Evolutionary conservation across 2,888 invertebrate genomes (phyloP), one percentile per base, ranked within the genome.

Genomic region (Cylloceria caligata): DNA sequence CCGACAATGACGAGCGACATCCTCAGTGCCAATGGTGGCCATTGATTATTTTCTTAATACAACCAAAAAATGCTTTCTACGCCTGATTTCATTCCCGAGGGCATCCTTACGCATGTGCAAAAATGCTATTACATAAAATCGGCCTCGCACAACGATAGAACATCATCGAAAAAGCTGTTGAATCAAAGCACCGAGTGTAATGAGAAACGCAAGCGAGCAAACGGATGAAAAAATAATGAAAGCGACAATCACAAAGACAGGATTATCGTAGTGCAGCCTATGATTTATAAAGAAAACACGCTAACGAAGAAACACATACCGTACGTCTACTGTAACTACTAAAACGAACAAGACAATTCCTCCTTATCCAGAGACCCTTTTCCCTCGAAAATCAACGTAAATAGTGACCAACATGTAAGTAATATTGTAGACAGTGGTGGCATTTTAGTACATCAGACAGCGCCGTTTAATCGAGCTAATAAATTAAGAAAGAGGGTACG

Each of bases 401-500:
- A 86, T 86, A 85, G 84, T 87, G 88, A 88, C 87, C 88, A 87
- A 89, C 84, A 87, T 80, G 82, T 81, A 83, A 69, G 76, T 80
- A 83, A 76, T 80, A 85, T 84, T 88, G 85, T 87, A 88, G 86
- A 88, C 87, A 90, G 88, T 90, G 90, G 89, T 89, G 89, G 88
- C 89, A 90, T 91, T 91, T 91, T 90, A 91, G 88, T 89, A 89
- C 88, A 90, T 90, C 89, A 88, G 90, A 92, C 91, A 89, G 90
- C 90, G 87, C 87, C 86, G 86, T 80, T 78, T 11, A 71, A 72
- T 78, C 57, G 71, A 78, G 65, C 78, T 72, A 68, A 65, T 69
- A 42, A 79, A 60, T 55, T 34, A 19, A 65, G 45, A 49, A 65
- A 52, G 42, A 64, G 49, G 27, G n/a, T 47, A 60, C 72, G 78